Conservation (phyloP, 1,140 invertebrate species). For the Brachionus sp. region DNA sequence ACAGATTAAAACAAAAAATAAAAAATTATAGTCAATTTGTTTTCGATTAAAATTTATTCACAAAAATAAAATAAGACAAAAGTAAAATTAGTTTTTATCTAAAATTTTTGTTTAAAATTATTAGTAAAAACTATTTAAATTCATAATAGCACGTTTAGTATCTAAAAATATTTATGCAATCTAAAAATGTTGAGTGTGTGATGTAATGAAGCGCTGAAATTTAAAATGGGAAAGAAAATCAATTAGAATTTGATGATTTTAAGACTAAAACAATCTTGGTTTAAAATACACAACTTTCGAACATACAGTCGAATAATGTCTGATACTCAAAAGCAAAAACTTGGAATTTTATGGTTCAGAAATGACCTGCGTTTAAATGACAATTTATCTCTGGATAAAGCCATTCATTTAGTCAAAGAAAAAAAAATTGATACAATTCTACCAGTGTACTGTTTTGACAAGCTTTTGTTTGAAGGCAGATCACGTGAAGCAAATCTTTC, state of each 20-base stretch:
- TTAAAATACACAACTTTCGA: background rate
- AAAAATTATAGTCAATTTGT: too few species aligned
- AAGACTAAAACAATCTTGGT: background rate
- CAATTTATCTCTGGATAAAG: slow-evolving; percentile 50
- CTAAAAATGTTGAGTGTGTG: background rate
- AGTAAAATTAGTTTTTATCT: background rate
- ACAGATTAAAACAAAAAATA: too few species aligned
- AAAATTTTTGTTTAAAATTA: background rate
- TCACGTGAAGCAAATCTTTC: slow-evolving; percentile 54
- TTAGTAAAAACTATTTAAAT: background rate
- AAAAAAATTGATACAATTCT: slow-evolving; percentile 50
- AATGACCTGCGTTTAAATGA: slow-evolving; percentile 57
- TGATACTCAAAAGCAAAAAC: slow-evolving; percentile 7
- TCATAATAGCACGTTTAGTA: slow-evolving; percentile 13
- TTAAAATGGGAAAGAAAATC: background rate
- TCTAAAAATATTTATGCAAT: background rate
- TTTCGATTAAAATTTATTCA: too few species aligned
- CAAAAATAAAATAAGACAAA: too few species aligned
- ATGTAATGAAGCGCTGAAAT: background rate
- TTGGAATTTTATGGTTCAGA: slow-evolving; percentile 47
- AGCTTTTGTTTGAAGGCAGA: slow-evolving; percentile 52
- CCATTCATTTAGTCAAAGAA: slow-evolving; percentile 48
- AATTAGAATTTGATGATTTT: background rate
- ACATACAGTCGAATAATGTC: background rate
- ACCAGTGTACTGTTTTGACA: slow-evolving; percentile 59